A percentile compares a stretch with the other conserved stretches of the same genome.
phyloP scores from a whole-genome alignment of 2,797 vertebrate species.

The Sternarchorhynchus goeldii region DNA sequence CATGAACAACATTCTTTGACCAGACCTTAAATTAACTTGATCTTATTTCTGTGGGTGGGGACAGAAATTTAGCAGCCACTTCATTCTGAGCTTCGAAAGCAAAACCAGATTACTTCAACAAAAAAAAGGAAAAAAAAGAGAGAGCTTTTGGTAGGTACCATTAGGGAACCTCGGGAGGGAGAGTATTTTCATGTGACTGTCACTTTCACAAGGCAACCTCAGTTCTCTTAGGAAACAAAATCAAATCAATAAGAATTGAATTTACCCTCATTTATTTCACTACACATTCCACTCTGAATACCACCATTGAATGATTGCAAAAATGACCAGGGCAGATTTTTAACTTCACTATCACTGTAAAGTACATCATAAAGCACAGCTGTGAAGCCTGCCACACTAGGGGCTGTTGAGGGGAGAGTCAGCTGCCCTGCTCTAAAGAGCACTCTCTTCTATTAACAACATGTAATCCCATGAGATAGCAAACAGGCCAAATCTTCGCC shows the following conservation, averaged over 20 bases:
- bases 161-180: too few relatives aligned
- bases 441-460: slow-evolving; percentile 36
- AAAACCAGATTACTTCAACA: slow-evolving; percentile 15
- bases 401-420: slow-evolving; percentile 14
- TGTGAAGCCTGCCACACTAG: slow-evolving; percentile 23
- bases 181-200: too few relatives aligned
- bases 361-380: slow-evolving; percentile 4
- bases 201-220: background rate
- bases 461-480: slow-evolving; percentile 22
- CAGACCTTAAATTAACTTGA: background rate
- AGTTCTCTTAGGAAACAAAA: background rate
- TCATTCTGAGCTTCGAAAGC: background rate
- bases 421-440: slow-evolving; percentile 33
- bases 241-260: background rate
- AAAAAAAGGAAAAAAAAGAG: too few relatives aligned
- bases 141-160: too few relatives aligned
- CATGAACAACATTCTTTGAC: background rate
- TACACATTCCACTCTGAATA: slow-evolving; percentile 3
- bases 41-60: slow-evolving; percentile 13
- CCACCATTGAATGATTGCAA: background rate
- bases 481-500: slow-evolving; percentile 33
- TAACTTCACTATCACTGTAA: slow-evolving; percentile 1
- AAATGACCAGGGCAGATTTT: slow-evolving; percentile 20
- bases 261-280: background rate
- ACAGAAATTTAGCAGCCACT: background rate